Evolutionary conservation across 2,888 invertebrate species (phyloP).

Genomic region (Vesta saturnalis): DNA sequence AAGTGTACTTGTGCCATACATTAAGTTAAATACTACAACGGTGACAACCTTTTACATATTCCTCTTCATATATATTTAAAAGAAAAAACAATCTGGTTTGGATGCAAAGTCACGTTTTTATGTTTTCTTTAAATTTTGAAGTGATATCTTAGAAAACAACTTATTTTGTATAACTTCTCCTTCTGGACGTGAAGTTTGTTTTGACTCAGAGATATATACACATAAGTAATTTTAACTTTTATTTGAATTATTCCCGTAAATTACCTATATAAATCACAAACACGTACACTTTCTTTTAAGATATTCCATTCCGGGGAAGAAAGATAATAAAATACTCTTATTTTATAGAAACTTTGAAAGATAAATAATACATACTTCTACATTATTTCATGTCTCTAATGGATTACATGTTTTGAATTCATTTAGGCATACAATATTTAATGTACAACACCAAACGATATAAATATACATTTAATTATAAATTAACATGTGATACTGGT

Average conservation of each 20-base stretch:
- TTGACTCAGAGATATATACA: constrained; percentile 21
- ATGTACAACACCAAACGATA: no score
- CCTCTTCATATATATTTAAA: constrained; percentile 22
- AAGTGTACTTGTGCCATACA: neutral
- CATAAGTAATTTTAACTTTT: constrained; percentile 25
- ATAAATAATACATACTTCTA: constrained; percentile 18
- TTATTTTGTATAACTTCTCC: constrained; percentile 23
- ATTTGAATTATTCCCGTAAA: constrained; percentile 33
- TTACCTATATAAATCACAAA: constrained; percentile 36
- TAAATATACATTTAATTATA: no score
- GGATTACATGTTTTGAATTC: constrained; percentile 24
- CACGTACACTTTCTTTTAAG: constrained; percentile 15
- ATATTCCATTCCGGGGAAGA: neutral
- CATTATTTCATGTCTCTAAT: constrained; percentile 28
- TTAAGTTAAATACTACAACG: constrained; percentile 16
- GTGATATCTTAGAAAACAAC: constrained; percentile 31
- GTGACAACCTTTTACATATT: constrained; percentile 24
- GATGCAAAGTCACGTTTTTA: constrained; percentile 36
- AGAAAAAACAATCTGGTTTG: constrained; percentile 17
- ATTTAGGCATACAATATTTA: no score
- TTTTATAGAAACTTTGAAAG: constrained; percentile 25
- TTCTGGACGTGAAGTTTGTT: constrained; percentile 22
- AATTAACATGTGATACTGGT: no score
- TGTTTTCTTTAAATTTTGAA: constrained; percentile 35
- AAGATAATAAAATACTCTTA: constrained; percentile 28